These are phyloP conservation scores for Cerceris rybyensis DNA, from an alignment of 2,888 invertebrate genomes.

Conservation along the genomic window DNA sequence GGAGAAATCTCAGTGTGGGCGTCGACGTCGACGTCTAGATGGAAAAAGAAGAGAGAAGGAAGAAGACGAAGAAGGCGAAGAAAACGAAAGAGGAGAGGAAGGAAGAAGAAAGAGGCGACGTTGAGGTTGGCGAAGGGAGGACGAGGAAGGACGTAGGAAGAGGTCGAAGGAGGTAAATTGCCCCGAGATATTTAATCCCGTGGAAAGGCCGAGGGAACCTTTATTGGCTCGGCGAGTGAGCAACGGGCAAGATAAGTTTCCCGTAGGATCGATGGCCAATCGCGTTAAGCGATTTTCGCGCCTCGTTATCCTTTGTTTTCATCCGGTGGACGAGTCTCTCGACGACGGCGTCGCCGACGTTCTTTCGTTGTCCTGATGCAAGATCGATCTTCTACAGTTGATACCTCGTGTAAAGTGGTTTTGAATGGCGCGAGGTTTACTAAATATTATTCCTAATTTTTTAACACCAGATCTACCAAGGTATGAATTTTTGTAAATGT, in stretches of 20 bases:
- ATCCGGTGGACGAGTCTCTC: slow-evolving; percentile 50
- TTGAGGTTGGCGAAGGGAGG: background rate
- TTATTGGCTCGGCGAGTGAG: slow-evolving; percentile 75
- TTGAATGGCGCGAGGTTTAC: too few relatives aligned
- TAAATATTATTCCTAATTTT: too few relatives aligned
- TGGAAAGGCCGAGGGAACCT: slow-evolving; percentile 73
- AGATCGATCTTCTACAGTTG: slow-evolving; percentile 46
- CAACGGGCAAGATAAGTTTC: slow-evolving; percentile 70
- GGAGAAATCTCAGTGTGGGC: slow-evolving; percentile 62
- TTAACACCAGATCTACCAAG: too few relatives aligned
- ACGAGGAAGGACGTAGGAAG: slow-evolving; percentile 21
- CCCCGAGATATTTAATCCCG: slow-evolving; percentile 77
- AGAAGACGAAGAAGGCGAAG: slow-evolving; percentile 26
- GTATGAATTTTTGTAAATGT: too few relatives aligned
- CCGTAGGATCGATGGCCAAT: slow-evolving; percentile 76
- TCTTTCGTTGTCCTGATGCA: slow-evolving; percentile 32
- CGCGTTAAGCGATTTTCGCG: slow-evolving; percentile 78
- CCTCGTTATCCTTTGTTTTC: slow-evolving; percentile 78
- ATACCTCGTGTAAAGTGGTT: background rate
- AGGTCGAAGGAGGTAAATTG: slow-evolving; percentile 74
- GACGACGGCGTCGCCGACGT: slow-evolving; percentile 32
- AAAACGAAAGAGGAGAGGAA: slow-evolving; percentile 8
- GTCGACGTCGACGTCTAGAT: slow-evolving; percentile 59
- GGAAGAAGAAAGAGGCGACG: background rate
- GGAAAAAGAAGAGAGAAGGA: slow-evolving; percentile 34